Evolutionary conservation across 2,888 invertebrate species (phyloP).

Genomic region (Pachliopta kotzebuea): DNA sequence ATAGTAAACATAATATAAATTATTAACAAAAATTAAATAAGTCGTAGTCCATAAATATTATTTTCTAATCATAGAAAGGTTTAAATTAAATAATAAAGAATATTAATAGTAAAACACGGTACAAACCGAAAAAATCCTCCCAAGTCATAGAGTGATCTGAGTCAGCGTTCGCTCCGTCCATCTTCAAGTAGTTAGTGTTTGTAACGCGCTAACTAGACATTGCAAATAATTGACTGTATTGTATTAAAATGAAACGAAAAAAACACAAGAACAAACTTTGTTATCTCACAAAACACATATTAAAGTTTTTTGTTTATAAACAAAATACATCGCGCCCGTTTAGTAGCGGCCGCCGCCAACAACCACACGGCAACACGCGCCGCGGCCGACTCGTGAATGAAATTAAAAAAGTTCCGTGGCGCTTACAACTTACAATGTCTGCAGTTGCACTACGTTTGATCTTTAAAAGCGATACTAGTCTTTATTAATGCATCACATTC

Average conservation of each 20-base stretch:
- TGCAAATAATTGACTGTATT: conserved; percentile 30
- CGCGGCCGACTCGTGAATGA: conserved; percentile 58
- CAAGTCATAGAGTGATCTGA: conserved; percentile 86
- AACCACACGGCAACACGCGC: conserved; percentile 45
- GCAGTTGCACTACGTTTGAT: conserved; percentile 14
- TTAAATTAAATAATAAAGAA: not conserved
- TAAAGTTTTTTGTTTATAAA: conserved; percentile 64
- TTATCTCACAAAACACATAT: conserved; percentile 33
- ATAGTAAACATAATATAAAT: not conserved
- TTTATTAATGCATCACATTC: conserved; percentile 7
- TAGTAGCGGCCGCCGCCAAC: conserved; percentile 31
- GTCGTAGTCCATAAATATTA: not conserved
- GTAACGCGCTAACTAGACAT: conserved; percentile 48
- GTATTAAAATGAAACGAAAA: conserved; percentile 25
- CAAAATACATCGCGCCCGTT: conserved; percentile 57
- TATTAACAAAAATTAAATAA: not conserved
- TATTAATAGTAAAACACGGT: conserved; percentile 7
- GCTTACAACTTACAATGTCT: conserved; percentile 3
- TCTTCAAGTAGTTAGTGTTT: conserved; percentile 52
- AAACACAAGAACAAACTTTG: conserved; percentile 31
- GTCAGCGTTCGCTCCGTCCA: conserved; percentile 80
- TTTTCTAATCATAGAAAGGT: not conserved
- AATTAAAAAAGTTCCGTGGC: conserved; percentile 37
- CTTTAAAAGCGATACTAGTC: conserved; percentile 12
- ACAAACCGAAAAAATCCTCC: conserved; percentile 87